Evolutionary conservation across 2,113 vertebrate species (phyloP).

Genomic region (Aythya baeri): DNA sequence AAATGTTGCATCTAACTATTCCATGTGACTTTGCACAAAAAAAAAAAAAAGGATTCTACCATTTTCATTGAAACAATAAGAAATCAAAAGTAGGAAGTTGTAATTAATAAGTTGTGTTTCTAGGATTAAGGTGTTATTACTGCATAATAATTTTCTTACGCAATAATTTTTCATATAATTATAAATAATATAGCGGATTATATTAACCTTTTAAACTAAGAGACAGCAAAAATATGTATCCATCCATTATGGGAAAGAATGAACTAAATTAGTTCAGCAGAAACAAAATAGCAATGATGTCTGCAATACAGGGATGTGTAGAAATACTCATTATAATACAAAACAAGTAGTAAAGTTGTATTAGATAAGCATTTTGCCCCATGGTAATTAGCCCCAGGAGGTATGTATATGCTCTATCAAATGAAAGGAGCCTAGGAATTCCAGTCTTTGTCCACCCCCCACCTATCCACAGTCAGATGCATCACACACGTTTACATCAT

Average conservation of each 20-base stretch:
- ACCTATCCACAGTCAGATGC: neutral
- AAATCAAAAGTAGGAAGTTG: rapidly evolving
- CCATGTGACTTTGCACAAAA: neutral
- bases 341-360: neutral
- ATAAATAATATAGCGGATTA: neutral
- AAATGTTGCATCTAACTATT: neutral
- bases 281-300: neutral
- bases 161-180: neutral
- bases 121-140: neutral
- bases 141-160: neutral
- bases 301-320: neutral
- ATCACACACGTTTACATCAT: neutral
- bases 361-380: neutral
- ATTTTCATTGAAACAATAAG: neutral
- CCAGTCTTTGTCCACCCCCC: neutral
- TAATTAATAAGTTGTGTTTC: neutral
- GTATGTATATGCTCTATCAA: neutral
- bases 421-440: neutral
- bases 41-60: neutral
- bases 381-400: neutral
- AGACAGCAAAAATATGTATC: neutral
- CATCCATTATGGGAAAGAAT: neutral
- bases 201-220: neutral
- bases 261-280: neutral
- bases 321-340: neutral